Evolutionary conservation across 2,113 vertebrate species (phyloP), one percentile per base, ranked within the genome.

Genomic region (Hipposideros armiger): DNA sequence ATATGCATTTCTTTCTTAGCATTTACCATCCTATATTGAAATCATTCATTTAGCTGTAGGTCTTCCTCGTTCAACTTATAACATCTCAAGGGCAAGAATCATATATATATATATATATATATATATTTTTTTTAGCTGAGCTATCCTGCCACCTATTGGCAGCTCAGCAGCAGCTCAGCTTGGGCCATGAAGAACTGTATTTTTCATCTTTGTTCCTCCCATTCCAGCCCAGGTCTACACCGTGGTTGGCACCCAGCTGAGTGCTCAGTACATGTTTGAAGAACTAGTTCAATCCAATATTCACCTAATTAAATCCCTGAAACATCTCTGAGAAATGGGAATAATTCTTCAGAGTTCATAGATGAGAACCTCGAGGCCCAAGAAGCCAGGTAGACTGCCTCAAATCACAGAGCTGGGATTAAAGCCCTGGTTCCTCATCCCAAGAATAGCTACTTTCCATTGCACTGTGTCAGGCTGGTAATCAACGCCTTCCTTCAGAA

Each of bases 361-460:
- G 87, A 42, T 52, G 47, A 90, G 66, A 28, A 73, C 54, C 7
- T 15, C 0, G 54, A n/a, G 28, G 11, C n/a, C 80, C 7, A n/a
- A 72, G 24, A 85, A 80, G n/a, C 45, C 10, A 42, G 70, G 11
- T 13, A 14, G 10, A 54, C 22, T 45, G 52, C 14, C 52, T 54
- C 42, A 77, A 72, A 73, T 58, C 47, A 66, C 56, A 64, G 80
- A 72, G 14, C 64, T 69, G 69, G 70, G 54, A 26, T 24, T 0
- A 62, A 54, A 40, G 7, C 54, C 52, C 45, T 66, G 24, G 17
- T 40, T 85, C 45, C 36, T 45, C 45, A 24, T 32, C 32, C 28
- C 74, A 87, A 81, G 89, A 58, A n/a, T 15, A 11, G 40, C 54
- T 76, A 74, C 40, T 74, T n/a, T n/a, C 40, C 91, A 56, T 22